These are phyloP conservation scores for Pararge aegeria DNA, from an alignment of 1,140 invertebrate species.

Conservation along the genomic window DNA sequence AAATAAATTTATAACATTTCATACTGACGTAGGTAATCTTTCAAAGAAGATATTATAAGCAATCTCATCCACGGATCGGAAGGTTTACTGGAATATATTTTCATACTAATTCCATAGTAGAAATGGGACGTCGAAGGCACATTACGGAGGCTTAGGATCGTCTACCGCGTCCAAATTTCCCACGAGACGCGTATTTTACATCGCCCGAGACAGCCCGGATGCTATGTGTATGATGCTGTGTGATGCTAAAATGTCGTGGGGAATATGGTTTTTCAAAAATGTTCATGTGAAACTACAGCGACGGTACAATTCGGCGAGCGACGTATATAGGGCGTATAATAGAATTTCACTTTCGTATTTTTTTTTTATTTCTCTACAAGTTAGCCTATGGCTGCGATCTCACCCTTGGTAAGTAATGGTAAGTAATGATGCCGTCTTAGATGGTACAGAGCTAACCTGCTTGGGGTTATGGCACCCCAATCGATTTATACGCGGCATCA, in stretches of 20 bases:
- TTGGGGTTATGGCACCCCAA: too few relatives aligned
- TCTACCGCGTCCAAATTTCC: slow-evolving; percentile 67
- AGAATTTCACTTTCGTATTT: too few relatives aligned
- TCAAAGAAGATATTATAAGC: not conserved
- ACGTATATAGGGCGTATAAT: too few relatives aligned
- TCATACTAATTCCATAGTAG: slow-evolving; percentile 43
- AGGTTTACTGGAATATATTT: slow-evolving; percentile 1
- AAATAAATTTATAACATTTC: too few relatives aligned
- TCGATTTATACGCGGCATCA: too few relatives aligned
- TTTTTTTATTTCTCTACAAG: not conserved
- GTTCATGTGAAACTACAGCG: too few relatives aligned
- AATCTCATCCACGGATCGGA: not conserved
- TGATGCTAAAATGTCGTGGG: slow-evolving; percentile 38
- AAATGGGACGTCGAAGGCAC: slow-evolving; percentile 45
- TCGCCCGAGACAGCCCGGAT: slow-evolving; percentile 42
- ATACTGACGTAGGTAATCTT: not conserved
- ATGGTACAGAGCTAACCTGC: too few relatives aligned
- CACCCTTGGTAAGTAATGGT: too few relatives aligned
- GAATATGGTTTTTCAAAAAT: not conserved
- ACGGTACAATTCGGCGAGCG: too few relatives aligned
- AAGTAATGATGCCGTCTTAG: too few relatives aligned
- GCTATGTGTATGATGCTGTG: slow-evolving; percentile 44
- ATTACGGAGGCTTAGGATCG: slow-evolving; percentile 56
- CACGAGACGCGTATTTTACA: slow-evolving; percentile 61
- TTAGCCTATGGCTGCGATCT: too few relatives aligned